phyloP scores from a whole-genome alignment of 2,797 vertebrate species.

The Choloepus didactylus region DNA sequence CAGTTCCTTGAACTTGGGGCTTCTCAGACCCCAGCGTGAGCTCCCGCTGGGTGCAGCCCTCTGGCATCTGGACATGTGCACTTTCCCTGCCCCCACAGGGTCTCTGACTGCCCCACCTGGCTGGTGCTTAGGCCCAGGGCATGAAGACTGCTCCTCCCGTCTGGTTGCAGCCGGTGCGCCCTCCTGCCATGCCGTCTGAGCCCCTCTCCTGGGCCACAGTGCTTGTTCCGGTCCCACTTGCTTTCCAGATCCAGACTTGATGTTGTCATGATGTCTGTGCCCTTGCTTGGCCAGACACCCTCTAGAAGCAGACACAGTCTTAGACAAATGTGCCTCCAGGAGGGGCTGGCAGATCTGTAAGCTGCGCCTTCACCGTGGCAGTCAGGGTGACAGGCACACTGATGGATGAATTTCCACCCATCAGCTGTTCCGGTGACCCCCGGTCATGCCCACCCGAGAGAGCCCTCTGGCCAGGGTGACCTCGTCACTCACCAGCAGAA shows the following conservation, averaged over 20 bases:
- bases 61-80: fast-evolving
- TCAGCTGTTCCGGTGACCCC: neutral
- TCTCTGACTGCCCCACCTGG: fast-evolving
- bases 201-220: fast-evolving
- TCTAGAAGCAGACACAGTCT: neutral
- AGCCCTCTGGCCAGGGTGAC: neutral
- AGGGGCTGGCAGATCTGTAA: neutral
- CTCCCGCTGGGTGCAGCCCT: too few relatives aligned
- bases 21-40: neutral
- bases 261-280: fast-evolving
- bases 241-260: neutral
- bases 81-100: neutral
- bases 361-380: neutral
- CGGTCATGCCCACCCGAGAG: neutral
- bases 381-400: neutral
- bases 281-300: neutral
- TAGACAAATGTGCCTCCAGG: neutral
- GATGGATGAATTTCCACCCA: neutral
- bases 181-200: fast-evolving
- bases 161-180: neutral
- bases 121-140: neutral
- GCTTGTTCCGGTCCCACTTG: fast-evolving
- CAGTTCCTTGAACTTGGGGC: neutral
- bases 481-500: conserved; percentile 26
- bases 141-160: neutral